Base-by-base conservation (phyloP, 2,888 invertebrate genomes). In the Cerastis rubricosa region DNA sequence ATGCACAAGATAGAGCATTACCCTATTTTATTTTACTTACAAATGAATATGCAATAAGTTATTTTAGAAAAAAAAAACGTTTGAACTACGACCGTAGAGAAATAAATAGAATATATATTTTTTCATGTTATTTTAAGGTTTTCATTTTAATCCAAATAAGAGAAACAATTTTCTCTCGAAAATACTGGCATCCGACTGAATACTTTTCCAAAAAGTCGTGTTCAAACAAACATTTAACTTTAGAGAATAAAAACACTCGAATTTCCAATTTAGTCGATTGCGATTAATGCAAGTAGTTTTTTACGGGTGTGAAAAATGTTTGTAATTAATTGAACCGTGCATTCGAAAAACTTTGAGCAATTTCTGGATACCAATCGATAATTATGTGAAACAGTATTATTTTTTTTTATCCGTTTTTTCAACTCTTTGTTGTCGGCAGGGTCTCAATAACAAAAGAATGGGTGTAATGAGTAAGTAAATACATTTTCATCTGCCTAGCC, bases 201-300 rank as follows among this genome's bases (percentile, higher is more conserved):
- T 14, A 59, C 29, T 40, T 25, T n/a, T 22, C 11, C 0, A n/a
- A 40, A 63, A 61, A 74, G 57, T 22, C 11, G 45, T 7, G 1
- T 17, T 51, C 22, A 9, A 29, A 49, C 51, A 64, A 74, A 78
- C n/a, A n/a, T 22, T 64, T 49, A 40, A 45, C 29, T 61, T 59
- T 29, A 45, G 17, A 29, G 29, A 63, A n/a, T 79, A 35, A 71
- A 68, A 51, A 35, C 12, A 67, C n/a, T 59, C n/a, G 11, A 65
- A 54, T 74, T 78, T 84, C 66, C 40, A 69, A 80, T 66, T 71
- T 65, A 49, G 43, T 79, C 19, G 51, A 78, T 68, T 70, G 61
- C 49, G 72, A 59, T 63, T 35, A 63, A 66, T 49, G 43, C 12
- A 25, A 74, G 63, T 9, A 63, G 22, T 43, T n/a, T 64, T 72